A percentile compares a stretch with the other conserved stretches of the same genome.
These are phyloP conservation scores for Antheraea assamensis DNA, from an alignment of 2,888 invertebrate species.

Conservation along the genomic window DNA sequence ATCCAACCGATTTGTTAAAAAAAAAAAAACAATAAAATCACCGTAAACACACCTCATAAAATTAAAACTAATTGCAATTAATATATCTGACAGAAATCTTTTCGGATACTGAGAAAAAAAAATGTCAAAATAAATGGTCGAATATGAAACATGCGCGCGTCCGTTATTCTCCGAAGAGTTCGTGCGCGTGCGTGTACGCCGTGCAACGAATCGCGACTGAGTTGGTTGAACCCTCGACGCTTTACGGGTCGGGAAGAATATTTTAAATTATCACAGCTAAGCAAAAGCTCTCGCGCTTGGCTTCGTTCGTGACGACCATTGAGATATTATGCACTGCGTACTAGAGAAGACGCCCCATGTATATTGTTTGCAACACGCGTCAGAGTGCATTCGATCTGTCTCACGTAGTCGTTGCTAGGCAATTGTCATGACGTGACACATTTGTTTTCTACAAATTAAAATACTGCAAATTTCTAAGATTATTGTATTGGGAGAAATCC, in stretches of 20 bases:
- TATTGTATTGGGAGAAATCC: no score
- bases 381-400: no score
- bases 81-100: slow-evolving; percentile 1
- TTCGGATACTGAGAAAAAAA: neutral
- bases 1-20: neutral
- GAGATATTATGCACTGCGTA: no score
- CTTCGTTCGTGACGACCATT: neutral
- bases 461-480: no score
- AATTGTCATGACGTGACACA: no score
- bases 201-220: slow-evolving; percentile 10
- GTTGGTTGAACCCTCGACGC: slow-evolving; percentile 8
- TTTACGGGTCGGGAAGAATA: neutral
- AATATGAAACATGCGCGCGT: slow-evolving; percentile 5
- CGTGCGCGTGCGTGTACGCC: neutral
- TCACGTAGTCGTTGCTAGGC: no score
- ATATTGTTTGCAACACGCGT: no score
- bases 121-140: neutral
- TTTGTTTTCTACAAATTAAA: no score
- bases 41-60: neutral
- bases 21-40: neutral
- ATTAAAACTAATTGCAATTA: neutral
- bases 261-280: slow-evolving; percentile 6
- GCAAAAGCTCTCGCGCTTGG: neutral
- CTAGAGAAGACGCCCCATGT: no score
- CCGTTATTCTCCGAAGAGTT: neutral